These are phyloP conservation scores for Urocolius indicus DNA, from an alignment of 2,113 vertebrate species.

Conservation along the genomic window DNA sequence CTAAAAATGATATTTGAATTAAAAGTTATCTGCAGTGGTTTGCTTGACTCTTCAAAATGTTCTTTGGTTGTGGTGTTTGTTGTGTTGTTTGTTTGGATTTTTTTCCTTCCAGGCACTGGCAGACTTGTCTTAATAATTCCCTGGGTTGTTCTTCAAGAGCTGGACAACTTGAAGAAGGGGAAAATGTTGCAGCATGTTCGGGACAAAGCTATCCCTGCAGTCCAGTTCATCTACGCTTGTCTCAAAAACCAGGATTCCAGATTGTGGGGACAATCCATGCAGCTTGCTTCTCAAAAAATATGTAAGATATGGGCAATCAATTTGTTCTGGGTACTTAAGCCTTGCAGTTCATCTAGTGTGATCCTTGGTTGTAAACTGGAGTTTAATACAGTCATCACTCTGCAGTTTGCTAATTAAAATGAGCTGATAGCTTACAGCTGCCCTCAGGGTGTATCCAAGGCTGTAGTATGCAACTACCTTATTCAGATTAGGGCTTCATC, in stretches of 20 bases:
- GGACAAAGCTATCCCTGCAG: slow-evolving; percentile 86
- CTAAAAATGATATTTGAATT: background rate
- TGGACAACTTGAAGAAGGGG: slow-evolving; percentile 89
- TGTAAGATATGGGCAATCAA: slow-evolving; percentile 76
- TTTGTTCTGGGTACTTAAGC: background rate
- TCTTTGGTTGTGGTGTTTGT: background rate
- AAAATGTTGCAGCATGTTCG: slow-evolving; percentile 81
- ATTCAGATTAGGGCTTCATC: background rate
- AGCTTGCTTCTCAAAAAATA: slow-evolving; percentile 86
- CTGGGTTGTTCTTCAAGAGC: slow-evolving; percentile 94
- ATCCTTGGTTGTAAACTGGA: background rate
- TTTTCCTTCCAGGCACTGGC: slow-evolving; percentile 75
- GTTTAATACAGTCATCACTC: background rate
- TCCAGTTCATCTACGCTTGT: slow-evolving; percentile 87
- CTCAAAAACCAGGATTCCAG: slow-evolving; percentile 83
- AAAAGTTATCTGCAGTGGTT: background rate
- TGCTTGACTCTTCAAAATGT: background rate
- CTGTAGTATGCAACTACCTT: background rate
- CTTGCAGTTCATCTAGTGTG: background rate
- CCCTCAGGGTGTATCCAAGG: background rate
- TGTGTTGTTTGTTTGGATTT: background rate
- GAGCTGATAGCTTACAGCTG: background rate
- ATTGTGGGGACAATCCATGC: slow-evolving; percentile 94
- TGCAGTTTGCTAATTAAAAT: background rate
- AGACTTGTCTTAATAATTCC: slow-evolving; percentile 88